A percentile compares a stretch with the other conserved stretches of the same genome.
Conservation (phyloP, 1,140 invertebrate species). For the Leptinotarsa lineolata region DNA sequence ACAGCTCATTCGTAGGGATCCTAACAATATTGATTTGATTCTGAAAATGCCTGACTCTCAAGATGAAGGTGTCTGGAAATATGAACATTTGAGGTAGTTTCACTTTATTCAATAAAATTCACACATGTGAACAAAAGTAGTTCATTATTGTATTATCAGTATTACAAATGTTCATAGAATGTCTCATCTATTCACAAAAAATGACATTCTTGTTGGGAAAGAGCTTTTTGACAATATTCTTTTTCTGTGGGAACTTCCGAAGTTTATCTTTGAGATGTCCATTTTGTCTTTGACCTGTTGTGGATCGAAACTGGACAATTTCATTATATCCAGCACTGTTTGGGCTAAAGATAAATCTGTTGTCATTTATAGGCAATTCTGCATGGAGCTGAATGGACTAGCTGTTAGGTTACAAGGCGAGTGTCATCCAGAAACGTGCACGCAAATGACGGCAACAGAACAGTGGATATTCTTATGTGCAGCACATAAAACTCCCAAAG, state of each 20-base stretch:
- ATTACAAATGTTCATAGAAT: too few relatives aligned
- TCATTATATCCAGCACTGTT: too few relatives aligned
- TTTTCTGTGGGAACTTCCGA: too few relatives aligned
- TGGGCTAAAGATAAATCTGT: not conserved
- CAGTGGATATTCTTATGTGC: conserved; percentile 99
- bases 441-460: conserved; percentile 99
- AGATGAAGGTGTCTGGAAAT: conserved; percentile 99
- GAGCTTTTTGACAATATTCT: too few relatives aligned
- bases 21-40: conserved; percentile 92
- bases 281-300: too few relatives aligned
- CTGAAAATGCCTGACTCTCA: conserved; percentile 94
- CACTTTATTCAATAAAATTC: too few relatives aligned
- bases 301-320: too few relatives aligned
- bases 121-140: too few relatives aligned
- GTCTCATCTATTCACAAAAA: too few relatives aligned
- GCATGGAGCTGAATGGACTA: conserved; percentile 97
- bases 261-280: too few relatives aligned
- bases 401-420: conserved; percentile 92
- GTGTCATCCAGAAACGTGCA: conserved; percentile 95
- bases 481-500: conserved; percentile 99
- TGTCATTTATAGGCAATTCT: conserved; percentile 82
- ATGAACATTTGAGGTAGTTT: conserved; percentile 87
- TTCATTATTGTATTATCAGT: too few relatives aligned
- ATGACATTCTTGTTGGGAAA: too few relatives aligned
- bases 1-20: conserved; percentile 93